These are phyloP conservation scores for Quadroppia sp. DNA, from an alignment of 2,888 invertebrate genomes.

Conservation along the genomic window DNA sequence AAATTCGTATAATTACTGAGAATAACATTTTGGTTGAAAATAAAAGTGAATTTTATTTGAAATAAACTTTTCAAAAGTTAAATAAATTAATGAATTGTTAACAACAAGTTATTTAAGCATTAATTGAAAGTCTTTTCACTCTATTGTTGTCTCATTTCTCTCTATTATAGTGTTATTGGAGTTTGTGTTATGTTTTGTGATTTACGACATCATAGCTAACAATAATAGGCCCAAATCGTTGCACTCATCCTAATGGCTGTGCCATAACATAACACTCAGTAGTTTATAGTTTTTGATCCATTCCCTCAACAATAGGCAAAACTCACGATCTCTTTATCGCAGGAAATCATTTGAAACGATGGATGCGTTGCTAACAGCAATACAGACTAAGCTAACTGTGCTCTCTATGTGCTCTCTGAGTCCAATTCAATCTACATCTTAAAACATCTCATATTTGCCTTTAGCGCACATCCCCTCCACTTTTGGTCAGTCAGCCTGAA, in stretches of 20 bases:
- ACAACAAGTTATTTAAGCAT: constrained; percentile 8
- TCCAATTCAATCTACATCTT: neutral
- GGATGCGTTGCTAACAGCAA: constrained; percentile 16
- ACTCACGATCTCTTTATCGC: constrained; percentile 18
- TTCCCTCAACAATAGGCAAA: neutral
- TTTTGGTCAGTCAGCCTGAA: constrained; percentile 29
- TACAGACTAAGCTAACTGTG: neutral
- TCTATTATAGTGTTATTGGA: constrained; percentile 3
- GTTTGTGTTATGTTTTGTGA: constrained; percentile 17
- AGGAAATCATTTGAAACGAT: constrained; percentile 34
- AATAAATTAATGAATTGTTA: constrained; percentile 15
- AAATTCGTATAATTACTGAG: no score
- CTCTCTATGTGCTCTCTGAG: neutral
- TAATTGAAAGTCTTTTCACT: neutral
- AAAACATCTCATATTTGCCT: neutral
- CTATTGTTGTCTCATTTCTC: neutral
- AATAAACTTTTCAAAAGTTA: neutral
- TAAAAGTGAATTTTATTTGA: no score
- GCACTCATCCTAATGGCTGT: constrained; percentile 31
- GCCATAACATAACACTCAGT: constrained; percentile 9
- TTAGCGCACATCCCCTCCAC: neutral
- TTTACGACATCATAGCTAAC: constrained; percentile 25
- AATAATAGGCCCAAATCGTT: constrained; percentile 32
- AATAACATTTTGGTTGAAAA: no score
- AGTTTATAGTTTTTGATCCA: constrained; percentile 23